A percentile compares a stretch with the other conserved stretches of the same genome.
Conservation (phyloP, 2,797 vertebrate genomes). For the Perdix hodgsoniae region DNA sequence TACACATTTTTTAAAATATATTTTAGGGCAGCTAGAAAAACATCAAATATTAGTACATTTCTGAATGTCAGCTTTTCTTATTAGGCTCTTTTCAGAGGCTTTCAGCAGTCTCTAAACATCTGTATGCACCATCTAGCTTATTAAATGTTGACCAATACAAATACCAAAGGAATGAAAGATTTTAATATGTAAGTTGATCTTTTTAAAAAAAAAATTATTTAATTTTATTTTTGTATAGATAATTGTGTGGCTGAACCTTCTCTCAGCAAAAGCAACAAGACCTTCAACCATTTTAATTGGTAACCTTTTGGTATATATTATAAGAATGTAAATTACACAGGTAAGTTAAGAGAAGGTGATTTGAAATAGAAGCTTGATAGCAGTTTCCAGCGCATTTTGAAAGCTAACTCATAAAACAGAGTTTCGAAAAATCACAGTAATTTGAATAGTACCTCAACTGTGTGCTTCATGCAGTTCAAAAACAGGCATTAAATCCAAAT, state of each 20-base stretch:
- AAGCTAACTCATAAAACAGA: neutral
- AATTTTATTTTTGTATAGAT: neutral
- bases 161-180: neutral
- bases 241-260: neutral
- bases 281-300: neutral
- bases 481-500: conserved; percentile 29
- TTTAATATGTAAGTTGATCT: neutral
- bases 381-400: neutral
- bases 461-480: conserved; percentile 50
- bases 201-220: neutral
- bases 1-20: neutral
- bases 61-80: neutral
- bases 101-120: neutral
- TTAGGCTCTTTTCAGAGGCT: neutral
- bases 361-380: neutral
- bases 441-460: conserved; percentile 1
- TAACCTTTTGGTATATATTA: neutral
- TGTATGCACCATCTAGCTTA: neutral
- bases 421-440: neutral
- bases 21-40: conserved; percentile 4
- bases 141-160: neutral
- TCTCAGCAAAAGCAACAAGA: neutral
- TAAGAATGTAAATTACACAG: conserved; percentile 9
- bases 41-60: neutral
- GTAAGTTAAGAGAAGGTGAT: conserved; percentile 11